phyloP scores from a whole-genome alignment of 2,888 invertebrate genomes.

The Temnothorax ravouxi region DNA sequence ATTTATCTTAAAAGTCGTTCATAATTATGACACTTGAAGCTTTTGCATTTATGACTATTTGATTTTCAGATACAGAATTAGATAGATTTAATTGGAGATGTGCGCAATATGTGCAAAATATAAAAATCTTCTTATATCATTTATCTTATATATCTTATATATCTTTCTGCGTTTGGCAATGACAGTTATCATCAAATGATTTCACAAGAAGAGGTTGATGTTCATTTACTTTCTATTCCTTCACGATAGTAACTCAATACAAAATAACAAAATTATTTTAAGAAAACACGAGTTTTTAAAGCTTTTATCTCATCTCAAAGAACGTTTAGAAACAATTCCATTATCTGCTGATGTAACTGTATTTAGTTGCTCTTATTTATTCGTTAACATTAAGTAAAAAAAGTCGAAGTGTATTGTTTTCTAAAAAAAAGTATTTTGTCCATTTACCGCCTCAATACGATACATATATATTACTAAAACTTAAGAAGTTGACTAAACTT shows the following conservation, averaged over 20 bases:
- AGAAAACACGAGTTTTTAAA: background rate
- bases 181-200: background rate
- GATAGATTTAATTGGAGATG: constrained; percentile 6
- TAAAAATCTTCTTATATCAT: background rate
- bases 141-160: constrained; percentile 22
- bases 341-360: background rate
- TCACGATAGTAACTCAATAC: constrained; percentile 1
- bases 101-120: background rate
- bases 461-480: background rate
- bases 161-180: background rate
- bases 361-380: background rate
- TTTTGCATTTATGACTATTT: background rate
- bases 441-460: background rate
- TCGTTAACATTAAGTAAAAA: background rate
- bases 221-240: background rate
- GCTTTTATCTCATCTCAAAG: constrained; percentile 3
- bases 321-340: background rate
- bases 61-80: background rate
- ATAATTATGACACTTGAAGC: background rate
- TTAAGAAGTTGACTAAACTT: background rate
- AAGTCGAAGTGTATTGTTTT: background rate
- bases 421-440: background rate
- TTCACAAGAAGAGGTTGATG: background rate
- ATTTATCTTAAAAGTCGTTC: background rate
- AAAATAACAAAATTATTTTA: background rate